Evolutionary conservation across 2,797 vertebrate species (phyloP), one percentile per base, ranked within the genome.

Genomic region (Pipistrellus pygmaeus): DNA sequence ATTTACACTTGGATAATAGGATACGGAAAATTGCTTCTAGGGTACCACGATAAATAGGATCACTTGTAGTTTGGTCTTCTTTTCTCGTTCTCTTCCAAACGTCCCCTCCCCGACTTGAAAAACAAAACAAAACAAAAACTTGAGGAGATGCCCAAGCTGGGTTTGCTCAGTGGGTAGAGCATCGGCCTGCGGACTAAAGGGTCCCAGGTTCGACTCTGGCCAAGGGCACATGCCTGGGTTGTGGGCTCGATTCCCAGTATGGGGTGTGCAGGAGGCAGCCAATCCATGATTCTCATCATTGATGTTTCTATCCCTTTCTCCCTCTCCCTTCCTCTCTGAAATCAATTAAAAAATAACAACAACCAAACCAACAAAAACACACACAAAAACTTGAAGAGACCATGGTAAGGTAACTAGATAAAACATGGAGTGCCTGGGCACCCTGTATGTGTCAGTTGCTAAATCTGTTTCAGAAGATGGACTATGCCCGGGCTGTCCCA

Each of bases 21-120:
- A 96, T 93, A 64, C 23, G 30, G 88, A 92, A 95, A 96, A 88
- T 51, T 64, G 87, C 77, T 96, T 95, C 90, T 89, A 84, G 80
- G 90, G 62, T 44, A 44, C 44, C 76, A 69, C 62, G 81, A n/a
- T 73, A 84, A 95, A 96, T 87, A 89, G 9, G 46, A 89, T 92
- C 72, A 27, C 69, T 90, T 95, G 89, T 68, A 80, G 71, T 80
- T 73, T 85, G 71, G 51, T 87, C 73, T 88, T 89, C 38, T 76
- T 91, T 92, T 83, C 48, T 90, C 78, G 92, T 88, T 95, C 32
- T 48, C 83, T 78, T 57, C 38, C 72, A 92, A 91, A 93, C 18
- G 41, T 75, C 15, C 44, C 35, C 23, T 82, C 57, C 62, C 68
- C 17, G 60, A 46, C 48, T 78, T 95, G 68, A 82, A 92, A 87